These are phyloP conservation scores for Lamellibrachia luymesi DNA, from an alignment of 1,140 invertebrate genomes.

Conservation along the genomic window DNA sequence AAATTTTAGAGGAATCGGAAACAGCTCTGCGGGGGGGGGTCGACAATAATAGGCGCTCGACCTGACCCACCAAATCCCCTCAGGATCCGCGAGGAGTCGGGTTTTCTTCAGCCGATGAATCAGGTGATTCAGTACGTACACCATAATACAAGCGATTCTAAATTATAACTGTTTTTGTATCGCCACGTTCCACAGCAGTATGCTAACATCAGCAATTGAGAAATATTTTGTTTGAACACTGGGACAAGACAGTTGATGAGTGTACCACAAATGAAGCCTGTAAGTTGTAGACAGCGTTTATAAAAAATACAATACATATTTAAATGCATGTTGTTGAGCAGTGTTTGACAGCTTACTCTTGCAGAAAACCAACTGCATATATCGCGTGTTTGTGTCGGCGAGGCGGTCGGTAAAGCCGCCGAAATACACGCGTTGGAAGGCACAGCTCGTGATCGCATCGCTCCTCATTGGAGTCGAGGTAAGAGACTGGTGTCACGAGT, in stretches of 20 bases:
- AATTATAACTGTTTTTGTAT: no score
- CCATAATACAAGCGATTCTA: no score
- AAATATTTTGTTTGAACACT: neutral
- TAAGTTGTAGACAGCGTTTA: neutral
- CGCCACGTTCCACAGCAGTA: neutral
- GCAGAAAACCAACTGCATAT: constrained; percentile 11
- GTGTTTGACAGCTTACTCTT: neutral
- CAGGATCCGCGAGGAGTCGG: no score
- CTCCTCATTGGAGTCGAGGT: neutral
- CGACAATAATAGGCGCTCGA: no score
- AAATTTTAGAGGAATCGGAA: no score
- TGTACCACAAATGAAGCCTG: neutral
- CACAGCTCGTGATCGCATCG: neutral
- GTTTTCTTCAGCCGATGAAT: no score
- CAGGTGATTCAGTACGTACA: no score
- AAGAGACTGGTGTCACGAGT: neutral
- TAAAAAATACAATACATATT: neutral
- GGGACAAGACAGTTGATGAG: neutral
- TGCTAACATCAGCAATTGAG: neutral
- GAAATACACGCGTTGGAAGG: neutral
- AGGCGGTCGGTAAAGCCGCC: neutral
- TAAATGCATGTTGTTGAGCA: neutral
- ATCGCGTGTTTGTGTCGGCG: constrained; percentile 7
- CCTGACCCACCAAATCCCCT: no score
- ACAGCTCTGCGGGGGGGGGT: no score